Percentiles rank a stretch among this genome's conserved stretches.
Evolutionary conservation across 2,113 vertebrate species (phyloP).

Genomic region (Prochilodus magdalenae): DNA sequence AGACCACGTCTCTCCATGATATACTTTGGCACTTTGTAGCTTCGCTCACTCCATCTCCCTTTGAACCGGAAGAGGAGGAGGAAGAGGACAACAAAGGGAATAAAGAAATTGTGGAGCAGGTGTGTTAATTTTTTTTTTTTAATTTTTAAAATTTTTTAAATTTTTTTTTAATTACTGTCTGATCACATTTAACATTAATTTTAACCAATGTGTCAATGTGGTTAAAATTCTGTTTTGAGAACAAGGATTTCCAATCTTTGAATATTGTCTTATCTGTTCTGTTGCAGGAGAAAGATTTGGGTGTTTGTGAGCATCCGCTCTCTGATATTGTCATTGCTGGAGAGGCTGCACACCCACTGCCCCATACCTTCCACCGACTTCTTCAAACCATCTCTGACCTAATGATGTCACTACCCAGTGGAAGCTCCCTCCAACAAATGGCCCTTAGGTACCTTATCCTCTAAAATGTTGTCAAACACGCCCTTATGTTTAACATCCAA

Average conservation of each 20-base stretch:
- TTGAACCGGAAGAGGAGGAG: constrained; percentile 94
- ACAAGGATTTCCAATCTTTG: not conserved
- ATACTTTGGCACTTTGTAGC: constrained; percentile 99
- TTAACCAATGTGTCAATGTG: too few relatives aligned
- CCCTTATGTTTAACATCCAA: too few relatives aligned
- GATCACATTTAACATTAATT: too few relatives aligned
- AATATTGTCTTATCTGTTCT: constrained; percentile 4
- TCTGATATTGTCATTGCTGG: constrained; percentile 99
- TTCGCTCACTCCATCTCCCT: constrained; percentile 92
- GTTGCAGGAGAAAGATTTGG: constrained; percentile 90
- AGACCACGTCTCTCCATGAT: constrained; percentile 97
- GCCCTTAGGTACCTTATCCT: constrained; percentile 84
- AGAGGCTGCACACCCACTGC: constrained; percentile 95
- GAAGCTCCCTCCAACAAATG: constrained; percentile 98
- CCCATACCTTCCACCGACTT: constrained; percentile 96
- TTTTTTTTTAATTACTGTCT: too few relatives aligned
- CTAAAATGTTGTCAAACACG: too few relatives aligned
- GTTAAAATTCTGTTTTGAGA: not conserved
- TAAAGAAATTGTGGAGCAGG: constrained; percentile 94
- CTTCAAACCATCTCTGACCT: constrained; percentile 99
- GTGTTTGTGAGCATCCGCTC: constrained; percentile 96
- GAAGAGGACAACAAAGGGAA: constrained; percentile 96
- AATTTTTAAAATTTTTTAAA: too few relatives aligned
- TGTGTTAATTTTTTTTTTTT: constrained; percentile 63
- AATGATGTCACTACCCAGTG: constrained; percentile 98